Evolutionary conservation across 2,888 invertebrate genomes (phyloP).

Genomic region (Hypercompe scribonia): DNA sequence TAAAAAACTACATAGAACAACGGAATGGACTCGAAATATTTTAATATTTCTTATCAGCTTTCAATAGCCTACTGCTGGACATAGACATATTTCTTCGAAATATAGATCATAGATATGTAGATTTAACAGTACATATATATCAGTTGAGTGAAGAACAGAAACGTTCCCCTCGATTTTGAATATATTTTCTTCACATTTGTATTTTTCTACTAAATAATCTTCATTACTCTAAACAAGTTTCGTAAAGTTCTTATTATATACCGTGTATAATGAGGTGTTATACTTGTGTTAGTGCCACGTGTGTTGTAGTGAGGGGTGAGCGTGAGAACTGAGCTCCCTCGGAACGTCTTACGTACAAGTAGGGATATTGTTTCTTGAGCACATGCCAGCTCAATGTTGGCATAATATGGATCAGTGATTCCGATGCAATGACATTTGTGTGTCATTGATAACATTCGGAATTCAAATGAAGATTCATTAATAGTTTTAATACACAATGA

Average conservation of each 20-base stretch:
- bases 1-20: too few relatives aligned
- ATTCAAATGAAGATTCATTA: not conserved
- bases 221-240: conserved; percentile 5
- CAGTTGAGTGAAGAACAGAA: too few relatives aligned
- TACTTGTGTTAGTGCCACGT: conserved; percentile 63
- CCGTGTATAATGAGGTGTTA: conserved; percentile 24
- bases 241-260: conserved; percentile 15
- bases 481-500: not conserved
- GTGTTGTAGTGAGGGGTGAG: conserved; percentile 56
- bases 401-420: conserved; percentile 58
- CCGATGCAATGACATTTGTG: not conserved
- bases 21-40: too few relatives aligned
- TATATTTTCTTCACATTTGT: not conserved
- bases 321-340: conserved; percentile 80
- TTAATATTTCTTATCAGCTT: too few relatives aligned
- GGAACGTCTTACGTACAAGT: conserved; percentile 64
- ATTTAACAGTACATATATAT: too few relatives aligned
- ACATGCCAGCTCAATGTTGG: conserved; percentile 73
- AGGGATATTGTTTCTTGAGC: conserved; percentile 84
- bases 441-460: not conserved
- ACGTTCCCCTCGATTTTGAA: not conserved
- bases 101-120: too few relatives aligned
- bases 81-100: too few relatives aligned
- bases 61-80: too few relatives aligned
- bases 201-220: not conserved